phyloP scores from a whole-genome alignment of 2,797 vertebrate genomes.

The Distichodus sexfasciatus region DNA sequence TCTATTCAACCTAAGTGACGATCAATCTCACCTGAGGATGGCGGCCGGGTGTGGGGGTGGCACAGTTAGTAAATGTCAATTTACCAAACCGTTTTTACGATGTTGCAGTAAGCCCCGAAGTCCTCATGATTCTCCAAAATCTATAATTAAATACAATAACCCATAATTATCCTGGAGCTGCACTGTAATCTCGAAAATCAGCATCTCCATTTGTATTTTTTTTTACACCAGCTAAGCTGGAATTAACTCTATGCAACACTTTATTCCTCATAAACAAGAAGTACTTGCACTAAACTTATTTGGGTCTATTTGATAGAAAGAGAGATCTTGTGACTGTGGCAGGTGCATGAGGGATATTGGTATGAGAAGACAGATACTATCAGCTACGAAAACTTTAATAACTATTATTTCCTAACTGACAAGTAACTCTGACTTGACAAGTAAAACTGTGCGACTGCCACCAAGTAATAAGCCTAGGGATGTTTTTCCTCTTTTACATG shows the following conservation, averaged over 20 bases:
- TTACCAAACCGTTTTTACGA: conserved; percentile 4
- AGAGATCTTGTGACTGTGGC: background rate
- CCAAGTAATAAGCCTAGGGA: too few relatives aligned
- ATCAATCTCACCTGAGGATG: background rate
- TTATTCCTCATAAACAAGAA: background rate
- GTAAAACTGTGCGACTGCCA: conserved; percentile 36
- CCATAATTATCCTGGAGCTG: background rate
- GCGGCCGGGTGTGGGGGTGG: background rate
- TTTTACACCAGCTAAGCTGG: background rate
- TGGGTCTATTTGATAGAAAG: background rate
- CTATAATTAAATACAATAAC: conserved; percentile 15
- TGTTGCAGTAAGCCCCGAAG: background rate
- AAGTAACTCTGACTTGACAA: background rate
- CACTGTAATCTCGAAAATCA: background rate
- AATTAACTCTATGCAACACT: background rate
- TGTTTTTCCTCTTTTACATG: conserved; percentile 62
- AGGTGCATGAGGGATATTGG: background rate
- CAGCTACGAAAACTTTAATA: background rate
- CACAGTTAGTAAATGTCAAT: conserved; percentile 13
- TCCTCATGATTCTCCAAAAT: conserved; percentile 3
- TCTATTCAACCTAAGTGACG: background rate
- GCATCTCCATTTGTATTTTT: conserved; percentile 6
- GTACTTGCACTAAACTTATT: background rate
- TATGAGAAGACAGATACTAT: background rate
- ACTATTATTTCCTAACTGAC: too few relatives aligned